Conservation (phyloP, 2,888 invertebrate genomes). For the Pollenia labialis region DNA sequence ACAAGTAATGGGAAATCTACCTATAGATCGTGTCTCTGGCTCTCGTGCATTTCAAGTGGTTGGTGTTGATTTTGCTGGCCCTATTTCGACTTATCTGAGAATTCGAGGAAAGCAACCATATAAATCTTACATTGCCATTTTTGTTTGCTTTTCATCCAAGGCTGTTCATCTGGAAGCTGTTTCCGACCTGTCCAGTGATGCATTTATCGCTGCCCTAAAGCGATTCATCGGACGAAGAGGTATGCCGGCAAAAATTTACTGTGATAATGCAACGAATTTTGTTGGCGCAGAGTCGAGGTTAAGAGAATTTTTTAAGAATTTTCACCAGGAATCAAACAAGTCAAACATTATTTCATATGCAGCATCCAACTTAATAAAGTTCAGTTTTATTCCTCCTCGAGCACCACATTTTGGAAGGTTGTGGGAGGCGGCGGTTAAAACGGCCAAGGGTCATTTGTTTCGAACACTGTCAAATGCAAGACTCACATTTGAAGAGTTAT, state of each 20-base stretch:
- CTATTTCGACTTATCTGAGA: conserved; percentile 42
- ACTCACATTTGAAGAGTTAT: conserved; percentile 50
- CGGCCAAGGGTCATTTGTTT: conserved; percentile 57
- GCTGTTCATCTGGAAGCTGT: conserved; percentile 69
- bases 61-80: conserved; percentile 45
- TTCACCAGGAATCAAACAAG: conserved; percentile 4
- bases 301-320: conserved; percentile 37
- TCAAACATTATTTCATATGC: neutral
- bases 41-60: conserved; percentile 31
- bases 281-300: conserved; percentile 36
- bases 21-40: conserved; percentile 36
- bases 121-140: conserved; percentile 49
- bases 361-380: neutral
- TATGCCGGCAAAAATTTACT: conserved; percentile 29
- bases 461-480: conserved; percentile 54
- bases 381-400: conserved; percentile 63
- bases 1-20: conserved; percentile 59
- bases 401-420: conserved; percentile 70
- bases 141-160: conserved; percentile 54
- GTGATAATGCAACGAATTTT: conserved; percentile 65
- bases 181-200: conserved; percentile 64
- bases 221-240: conserved; percentile 63
- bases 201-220: conserved; percentile 59
- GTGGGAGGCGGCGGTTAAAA: conserved; percentile 62
- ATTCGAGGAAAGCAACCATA: conserved; percentile 56